phyloP scores from a whole-genome alignment of 2,113 vertebrate species.

The Motacilla tschutschensis region DNA sequence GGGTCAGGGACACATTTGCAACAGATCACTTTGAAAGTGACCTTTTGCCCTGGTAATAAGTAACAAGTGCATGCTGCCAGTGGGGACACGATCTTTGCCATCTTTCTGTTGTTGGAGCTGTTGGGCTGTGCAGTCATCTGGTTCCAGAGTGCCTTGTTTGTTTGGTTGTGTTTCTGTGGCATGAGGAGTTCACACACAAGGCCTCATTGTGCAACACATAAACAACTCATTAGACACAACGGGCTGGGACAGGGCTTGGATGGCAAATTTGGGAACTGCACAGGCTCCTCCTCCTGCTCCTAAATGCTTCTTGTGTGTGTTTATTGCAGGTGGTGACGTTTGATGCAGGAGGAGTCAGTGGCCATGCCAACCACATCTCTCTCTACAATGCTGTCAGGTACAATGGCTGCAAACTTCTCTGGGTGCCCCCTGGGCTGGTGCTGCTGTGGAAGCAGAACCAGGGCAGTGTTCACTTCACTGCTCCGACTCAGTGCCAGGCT shows the following conservation, averaged over 20 bases:
- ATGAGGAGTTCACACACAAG: constrained; percentile 1
- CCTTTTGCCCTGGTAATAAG: constrained; percentile 9
- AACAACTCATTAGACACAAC: not conserved
- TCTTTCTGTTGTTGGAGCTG: not conserved
- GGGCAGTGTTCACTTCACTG: not conserved
- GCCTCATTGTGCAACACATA: constrained; percentile 16
- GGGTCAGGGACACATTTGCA: not conserved
- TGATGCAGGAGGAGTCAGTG: constrained; percentile 87
- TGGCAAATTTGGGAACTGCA: not conserved
- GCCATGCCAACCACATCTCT: constrained; percentile 88
- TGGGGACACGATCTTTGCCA: not conserved
- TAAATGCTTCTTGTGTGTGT: not conserved
- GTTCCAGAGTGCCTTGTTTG: constrained; percentile 12
- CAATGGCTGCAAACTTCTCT: not conserved
- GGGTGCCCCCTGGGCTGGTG: not conserved
- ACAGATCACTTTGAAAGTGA: constrained; percentile 14
- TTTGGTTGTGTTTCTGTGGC: constrained; percentile 24
- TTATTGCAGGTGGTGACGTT: constrained; percentile 91
- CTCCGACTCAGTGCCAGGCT: not conserved
- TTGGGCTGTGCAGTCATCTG: not conserved
- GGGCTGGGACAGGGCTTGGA: not conserved
- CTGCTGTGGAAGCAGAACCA: not conserved
- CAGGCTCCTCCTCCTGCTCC: not conserved
- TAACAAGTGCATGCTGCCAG: constrained; percentile 29
- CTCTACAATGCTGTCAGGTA: constrained; percentile 87